Evolutionary conservation across 2,113 vertebrate genomes (phyloP).

Genomic region (Actinemys pallida): DNA sequence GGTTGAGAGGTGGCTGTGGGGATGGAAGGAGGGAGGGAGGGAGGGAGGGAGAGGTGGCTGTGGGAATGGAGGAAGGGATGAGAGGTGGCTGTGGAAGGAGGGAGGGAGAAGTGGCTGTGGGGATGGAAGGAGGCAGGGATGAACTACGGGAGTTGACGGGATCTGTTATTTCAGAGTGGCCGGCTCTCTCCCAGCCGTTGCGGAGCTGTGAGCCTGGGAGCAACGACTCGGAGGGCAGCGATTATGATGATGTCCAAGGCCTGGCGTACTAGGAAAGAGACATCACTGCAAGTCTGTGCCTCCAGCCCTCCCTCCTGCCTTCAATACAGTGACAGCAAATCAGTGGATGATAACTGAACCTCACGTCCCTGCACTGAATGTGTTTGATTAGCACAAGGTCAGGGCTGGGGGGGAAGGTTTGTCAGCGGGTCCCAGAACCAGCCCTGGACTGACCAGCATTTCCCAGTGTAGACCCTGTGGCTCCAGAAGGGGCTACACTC

Average conservation of each 20-base stretch:
- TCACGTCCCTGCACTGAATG: neutral
- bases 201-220: neutral
- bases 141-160: rapidly evolving
- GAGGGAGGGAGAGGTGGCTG: no score
- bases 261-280: neutral
- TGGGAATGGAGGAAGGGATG: neutral
- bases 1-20: no score
- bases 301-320: neutral
- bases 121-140: neutral
- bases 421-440: neutral
- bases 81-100: neutral
- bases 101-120: neutral
- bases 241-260: slow-evolving; percentile 76
- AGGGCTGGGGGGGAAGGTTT: neutral
- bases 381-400: neutral
- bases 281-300: neutral
- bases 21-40: no score
- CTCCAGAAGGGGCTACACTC: neutral
- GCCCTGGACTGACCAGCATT: neutral
- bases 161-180: neutral
- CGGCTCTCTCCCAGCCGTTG: neutral
- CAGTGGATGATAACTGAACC: neutral
- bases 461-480: neutral
- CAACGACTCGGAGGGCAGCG: slow-evolving; percentile 1
- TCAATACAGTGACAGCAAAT: neutral